Percentiles rank a stretch among this genome's conserved stretches.
Conservation (phyloP, 2,888 invertebrate genomes). For the Tromatobia lineatoria region DNA sequence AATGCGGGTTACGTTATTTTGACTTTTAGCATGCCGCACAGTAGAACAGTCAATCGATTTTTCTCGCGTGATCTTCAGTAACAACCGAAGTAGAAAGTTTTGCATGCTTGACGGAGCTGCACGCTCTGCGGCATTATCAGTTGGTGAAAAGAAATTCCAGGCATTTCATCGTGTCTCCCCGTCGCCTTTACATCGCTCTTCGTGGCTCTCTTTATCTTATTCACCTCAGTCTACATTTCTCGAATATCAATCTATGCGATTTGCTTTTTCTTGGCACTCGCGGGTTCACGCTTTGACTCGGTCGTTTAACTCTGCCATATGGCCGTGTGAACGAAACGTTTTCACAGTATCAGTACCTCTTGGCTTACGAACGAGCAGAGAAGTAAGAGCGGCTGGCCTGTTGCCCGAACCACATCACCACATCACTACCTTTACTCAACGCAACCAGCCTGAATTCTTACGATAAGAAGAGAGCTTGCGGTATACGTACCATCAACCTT, state of each 20-base stretch:
- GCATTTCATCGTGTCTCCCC: not conserved
- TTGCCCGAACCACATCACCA: slow-evolving; percentile 57
- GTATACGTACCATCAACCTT: not conserved
- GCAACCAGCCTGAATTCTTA: slow-evolving; percentile 60
- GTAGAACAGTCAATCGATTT: not conserved
- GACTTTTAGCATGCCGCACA: not conserved
- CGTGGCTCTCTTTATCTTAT: slow-evolving; percentile 2
- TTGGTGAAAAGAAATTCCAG: not conserved
- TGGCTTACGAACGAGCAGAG: slow-evolving; percentile 7
- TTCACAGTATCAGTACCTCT: slow-evolving; percentile 1
- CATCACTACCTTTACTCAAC: slow-evolving; percentile 30
- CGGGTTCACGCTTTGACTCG: slow-evolving; percentile 15
- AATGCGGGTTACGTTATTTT: not conserved
- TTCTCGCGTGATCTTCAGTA: not conserved
- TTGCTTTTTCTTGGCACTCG: slow-evolving; percentile 37
- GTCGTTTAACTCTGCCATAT: slow-evolving; percentile 53
- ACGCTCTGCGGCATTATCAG: not conserved
- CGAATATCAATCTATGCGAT: slow-evolving; percentile 45
- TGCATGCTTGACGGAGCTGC: not conserved
- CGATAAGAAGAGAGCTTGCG: slow-evolving; percentile 57
- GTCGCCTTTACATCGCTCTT: slow-evolving; percentile 4
- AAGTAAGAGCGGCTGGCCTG: slow-evolving; percentile 55
- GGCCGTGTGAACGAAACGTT: slow-evolving; percentile 28
- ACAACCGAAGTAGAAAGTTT: slow-evolving; percentile 5
- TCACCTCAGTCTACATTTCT: slow-evolving; percentile 29